These are phyloP conservation scores for Trissoscelio sp. DNA, from an alignment of 2,888 invertebrate genomes.

Conservation along the genomic window DNA sequence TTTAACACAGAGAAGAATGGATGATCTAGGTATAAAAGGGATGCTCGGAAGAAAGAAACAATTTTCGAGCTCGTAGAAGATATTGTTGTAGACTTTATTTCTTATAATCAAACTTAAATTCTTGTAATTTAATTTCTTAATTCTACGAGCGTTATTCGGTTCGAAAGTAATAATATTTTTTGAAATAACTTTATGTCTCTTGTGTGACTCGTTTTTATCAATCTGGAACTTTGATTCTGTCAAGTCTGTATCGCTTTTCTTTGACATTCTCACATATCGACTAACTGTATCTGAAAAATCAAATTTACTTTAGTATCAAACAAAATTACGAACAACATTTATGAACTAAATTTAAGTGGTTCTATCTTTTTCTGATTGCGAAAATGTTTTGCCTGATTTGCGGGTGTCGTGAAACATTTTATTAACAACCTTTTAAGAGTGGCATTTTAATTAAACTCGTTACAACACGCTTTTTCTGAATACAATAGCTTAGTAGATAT, in stretches of 20 bases:
- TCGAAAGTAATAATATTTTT: neutral
- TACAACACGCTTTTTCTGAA: conserved; percentile 44
- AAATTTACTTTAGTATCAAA: neutral
- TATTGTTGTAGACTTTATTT: conserved; percentile 5
- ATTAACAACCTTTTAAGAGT: conserved; percentile 59
- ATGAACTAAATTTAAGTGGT: neutral
- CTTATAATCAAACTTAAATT: neutral
- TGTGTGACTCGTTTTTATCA: neutral
- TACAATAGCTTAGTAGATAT: conserved; percentile 60
- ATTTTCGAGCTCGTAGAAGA: neutral
- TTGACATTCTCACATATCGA: neutral
- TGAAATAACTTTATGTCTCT: neutral
- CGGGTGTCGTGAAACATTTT: conserved; percentile 41
- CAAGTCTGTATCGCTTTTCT: neutral
- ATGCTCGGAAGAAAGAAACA: conserved; percentile 11
- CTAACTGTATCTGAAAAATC: conserved; percentile 1
- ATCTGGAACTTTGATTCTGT: neutral
- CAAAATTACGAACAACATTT: conserved; percentile 38
- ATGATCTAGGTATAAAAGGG: conserved; percentile 18
- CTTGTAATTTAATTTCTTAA: neutral
- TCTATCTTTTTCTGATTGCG: conserved; percentile 29
- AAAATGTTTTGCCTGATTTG: conserved; percentile 51
- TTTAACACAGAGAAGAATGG: conserved; percentile 3
- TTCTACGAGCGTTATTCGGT: neutral
- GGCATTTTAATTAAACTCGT: conserved; percentile 67